Conservation (phyloP, 2,888 invertebrate genomes). For the Stenoptilia bipunctidactyla region DNA sequence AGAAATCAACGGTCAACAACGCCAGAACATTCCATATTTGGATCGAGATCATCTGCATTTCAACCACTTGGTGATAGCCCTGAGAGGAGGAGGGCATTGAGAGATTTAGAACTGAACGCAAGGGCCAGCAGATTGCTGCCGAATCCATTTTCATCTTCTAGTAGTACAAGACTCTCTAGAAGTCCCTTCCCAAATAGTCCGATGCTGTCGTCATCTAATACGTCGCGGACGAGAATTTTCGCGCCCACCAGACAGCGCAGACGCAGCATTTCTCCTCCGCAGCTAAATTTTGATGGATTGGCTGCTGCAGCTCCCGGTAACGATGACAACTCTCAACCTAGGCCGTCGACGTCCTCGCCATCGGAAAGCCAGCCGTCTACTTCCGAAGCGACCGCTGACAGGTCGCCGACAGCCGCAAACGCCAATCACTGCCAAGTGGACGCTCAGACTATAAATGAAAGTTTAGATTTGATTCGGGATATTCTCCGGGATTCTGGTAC, state of each 20-base stretch:
- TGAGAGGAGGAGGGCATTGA: constrained; percentile 25
- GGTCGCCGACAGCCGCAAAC: constrained; percentile 29
- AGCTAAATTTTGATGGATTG: constrained; percentile 13
- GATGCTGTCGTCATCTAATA: constrained; percentile 23
- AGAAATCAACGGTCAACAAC: constrained; percentile 32
- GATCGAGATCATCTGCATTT: constrained; percentile 53
- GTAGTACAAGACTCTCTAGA: constrained; percentile 23
- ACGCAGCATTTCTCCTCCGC: constrained; percentile 26
- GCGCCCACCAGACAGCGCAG: constrained; percentile 20
- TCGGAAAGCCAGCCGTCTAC: constrained; percentile 18
- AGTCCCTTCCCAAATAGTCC: constrained; percentile 20
- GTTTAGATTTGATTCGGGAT: constrained; percentile 56
- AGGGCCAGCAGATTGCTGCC: constrained; percentile 43
- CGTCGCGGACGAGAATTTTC: constrained; percentile 53
- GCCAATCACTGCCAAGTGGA: constrained; percentile 24
- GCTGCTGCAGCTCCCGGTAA: no score
- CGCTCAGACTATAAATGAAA: constrained; percentile 55
- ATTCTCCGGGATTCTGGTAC: constrained; percentile 61
- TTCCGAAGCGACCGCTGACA: constrained; percentile 20
- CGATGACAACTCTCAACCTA: not conserved
- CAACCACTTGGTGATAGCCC: constrained; percentile 40
- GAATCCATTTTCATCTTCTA: constrained; percentile 49
- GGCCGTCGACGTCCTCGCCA: constrained; percentile 11
- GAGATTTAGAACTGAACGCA: constrained; percentile 38
- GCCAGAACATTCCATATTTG: constrained; percentile 33